A percentile compares a stretch with the other conserved stretches of the same genome.
Evolutionary conservation across 2,113 vertebrate genomes (phyloP).

Genomic region (Brienomyrus brachyistius): DNA sequence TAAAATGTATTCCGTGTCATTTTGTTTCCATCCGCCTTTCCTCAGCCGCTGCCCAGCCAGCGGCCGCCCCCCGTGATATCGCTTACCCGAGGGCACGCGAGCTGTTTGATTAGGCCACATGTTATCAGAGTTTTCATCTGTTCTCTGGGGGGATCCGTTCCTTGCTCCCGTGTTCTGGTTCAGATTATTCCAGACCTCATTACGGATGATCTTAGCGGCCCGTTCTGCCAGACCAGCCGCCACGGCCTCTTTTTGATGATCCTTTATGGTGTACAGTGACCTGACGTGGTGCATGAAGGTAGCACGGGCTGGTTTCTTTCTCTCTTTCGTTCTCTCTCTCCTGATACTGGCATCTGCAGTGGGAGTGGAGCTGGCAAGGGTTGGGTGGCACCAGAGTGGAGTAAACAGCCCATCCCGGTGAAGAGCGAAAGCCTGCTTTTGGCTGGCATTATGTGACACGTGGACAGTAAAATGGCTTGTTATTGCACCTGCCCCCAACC

Average conservation of each 20-base stretch:
- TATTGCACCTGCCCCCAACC: conserved; percentile 41
- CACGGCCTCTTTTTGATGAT: conserved; percentile 32
- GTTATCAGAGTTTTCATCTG: conserved; percentile 21
- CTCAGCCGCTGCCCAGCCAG: not conserved
- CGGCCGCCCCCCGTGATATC: not conserved
- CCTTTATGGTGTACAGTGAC: conserved; percentile 52
- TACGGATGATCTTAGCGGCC: conserved; percentile 39
- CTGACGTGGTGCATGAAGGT: conserved; percentile 48
- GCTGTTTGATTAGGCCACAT: not conserved
- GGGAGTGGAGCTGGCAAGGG: conserved; percentile 31
- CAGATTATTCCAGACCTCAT: conserved; percentile 42
- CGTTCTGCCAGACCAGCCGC: conserved; percentile 48
- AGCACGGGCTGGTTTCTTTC: conserved; percentile 27
- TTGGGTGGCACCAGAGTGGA: conserved; percentile 36
- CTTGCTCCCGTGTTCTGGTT: conserved; percentile 44
- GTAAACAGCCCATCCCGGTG: conserved; percentile 58
- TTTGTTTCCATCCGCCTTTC: not conserved
- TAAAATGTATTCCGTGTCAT: conserved; percentile 8
- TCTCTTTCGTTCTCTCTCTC: conserved; percentile 21
- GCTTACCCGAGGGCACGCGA: not conserved
- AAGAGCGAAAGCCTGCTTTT: conserved; percentile 53
- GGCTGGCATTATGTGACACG: conserved; percentile 56
- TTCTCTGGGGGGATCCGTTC: conserved; percentile 26
- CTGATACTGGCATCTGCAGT: conserved; percentile 50
- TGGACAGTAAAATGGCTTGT: conserved; percentile 52